A percentile compares a stretch with the other conserved stretches of the same genome.
phyloP scores from a whole-genome alignment of 2,113 vertebrate genomes.

The Ptilonorhynchus violaceus region DNA sequence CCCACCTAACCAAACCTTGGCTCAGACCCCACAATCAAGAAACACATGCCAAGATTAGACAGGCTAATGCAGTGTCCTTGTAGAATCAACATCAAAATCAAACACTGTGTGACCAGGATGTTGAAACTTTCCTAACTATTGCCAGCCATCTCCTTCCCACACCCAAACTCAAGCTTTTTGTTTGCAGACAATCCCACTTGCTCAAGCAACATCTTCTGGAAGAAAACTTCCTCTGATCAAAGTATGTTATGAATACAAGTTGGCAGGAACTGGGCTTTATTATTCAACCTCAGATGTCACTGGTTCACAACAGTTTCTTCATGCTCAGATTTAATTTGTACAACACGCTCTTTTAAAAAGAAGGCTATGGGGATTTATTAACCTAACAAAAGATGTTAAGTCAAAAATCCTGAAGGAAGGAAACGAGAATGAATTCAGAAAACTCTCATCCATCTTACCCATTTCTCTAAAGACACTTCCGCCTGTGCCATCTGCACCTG shows the following conservation, averaged over 20 bases:
- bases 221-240: constrained; percentile 14
- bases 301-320: neutral
- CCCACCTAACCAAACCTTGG: neutral
- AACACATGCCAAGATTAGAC: neutral
- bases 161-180: neutral
- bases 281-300: neutral
- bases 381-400: neutral
- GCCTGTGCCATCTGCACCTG: neutral
- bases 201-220: neutral
- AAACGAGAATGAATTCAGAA: neutral
- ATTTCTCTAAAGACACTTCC: neutral
- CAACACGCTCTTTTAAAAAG: neutral
- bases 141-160: neutral
- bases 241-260: neutral
- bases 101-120: neutral
- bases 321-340: neutral
- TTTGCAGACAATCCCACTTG: neutral
- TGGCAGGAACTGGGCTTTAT: neutral
- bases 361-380: neutral
- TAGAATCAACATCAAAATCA: neutral
- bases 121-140: neutral
- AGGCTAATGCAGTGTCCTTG: neutral
- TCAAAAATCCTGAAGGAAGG: neutral
- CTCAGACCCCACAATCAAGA: neutral
- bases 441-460: neutral